Percentiles rank a stretch among this genome's conserved stretches.
These are phyloP conservation scores for Podocnemis expansa DNA, from an alignment of 2,113 vertebrate species.

Conservation along the genomic window DNA sequence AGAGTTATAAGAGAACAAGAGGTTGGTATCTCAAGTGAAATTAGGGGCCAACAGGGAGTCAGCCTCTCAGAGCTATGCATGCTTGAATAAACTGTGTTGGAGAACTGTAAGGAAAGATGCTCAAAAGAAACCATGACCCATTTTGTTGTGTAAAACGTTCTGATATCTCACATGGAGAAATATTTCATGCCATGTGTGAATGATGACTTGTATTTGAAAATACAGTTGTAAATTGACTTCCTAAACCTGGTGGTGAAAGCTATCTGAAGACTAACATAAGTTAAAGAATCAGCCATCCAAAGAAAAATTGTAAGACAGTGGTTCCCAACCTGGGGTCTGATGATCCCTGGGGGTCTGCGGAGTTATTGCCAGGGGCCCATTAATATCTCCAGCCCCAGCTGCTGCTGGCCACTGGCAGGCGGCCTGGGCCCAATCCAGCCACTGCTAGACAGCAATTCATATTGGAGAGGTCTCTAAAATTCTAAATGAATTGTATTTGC, in stretches of 20 bases:
- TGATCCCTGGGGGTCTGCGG: too few species aligned
- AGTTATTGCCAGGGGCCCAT: too few species aligned
- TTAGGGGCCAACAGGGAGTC: conserved; percentile 26
- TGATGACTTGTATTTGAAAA: conserved; percentile 61
- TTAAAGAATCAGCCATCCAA: neutral
- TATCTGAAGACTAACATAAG: too few species aligned
- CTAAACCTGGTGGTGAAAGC: conserved; percentile 49
- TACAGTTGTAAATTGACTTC: conserved; percentile 48
- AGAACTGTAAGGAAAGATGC: neutral
- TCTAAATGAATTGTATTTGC: too few species aligned
- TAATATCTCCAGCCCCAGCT: too few species aligned
- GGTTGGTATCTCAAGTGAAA: neutral
- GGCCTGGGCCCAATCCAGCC: too few species aligned
- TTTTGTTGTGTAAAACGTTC: conserved; percentile 42
- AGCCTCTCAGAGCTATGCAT: neutral
- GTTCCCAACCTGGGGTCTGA: too few species aligned
- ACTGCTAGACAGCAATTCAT: too few species aligned
- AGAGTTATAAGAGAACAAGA: neutral
- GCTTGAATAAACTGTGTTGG: neutral
- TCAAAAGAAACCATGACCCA: conserved; percentile 9
- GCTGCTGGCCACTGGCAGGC: too few species aligned
- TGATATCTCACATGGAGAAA: conserved; percentile 23
- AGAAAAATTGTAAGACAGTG: neutral
- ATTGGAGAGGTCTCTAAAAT: too few species aligned
- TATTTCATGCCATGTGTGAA: conserved; percentile 49